phyloP scores from a whole-genome alignment of 2,888 invertebrate genomes.

The Meteorus cinctellus region DNA sequence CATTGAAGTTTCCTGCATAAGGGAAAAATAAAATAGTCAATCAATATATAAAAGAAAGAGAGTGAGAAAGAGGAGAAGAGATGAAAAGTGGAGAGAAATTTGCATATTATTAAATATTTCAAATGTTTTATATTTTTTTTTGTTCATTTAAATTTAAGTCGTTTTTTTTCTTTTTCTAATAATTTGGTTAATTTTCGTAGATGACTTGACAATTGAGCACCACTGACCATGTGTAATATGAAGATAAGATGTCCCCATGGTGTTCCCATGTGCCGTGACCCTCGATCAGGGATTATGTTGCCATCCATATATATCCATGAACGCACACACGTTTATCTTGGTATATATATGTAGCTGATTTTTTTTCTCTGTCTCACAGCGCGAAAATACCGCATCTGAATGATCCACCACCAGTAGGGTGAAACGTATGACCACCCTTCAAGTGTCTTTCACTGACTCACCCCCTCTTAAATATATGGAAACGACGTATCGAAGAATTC shows the following conservation, averaged over 20 bases:
- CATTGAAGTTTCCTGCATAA: conserved; percentile 36
- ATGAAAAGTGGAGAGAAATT: too few relatives aligned
- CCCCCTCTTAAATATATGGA: background rate
- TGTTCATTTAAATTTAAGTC: conserved; percentile 17
- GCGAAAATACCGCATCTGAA: conserved; percentile 62
- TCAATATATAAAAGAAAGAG: conserved; percentile 21
- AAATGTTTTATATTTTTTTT: background rate
- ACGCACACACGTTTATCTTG: background rate
- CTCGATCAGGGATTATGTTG: conserved; percentile 69
- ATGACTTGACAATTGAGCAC: conserved; percentile 58
- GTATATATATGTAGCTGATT: conserved; percentile 44
- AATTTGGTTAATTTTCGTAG: conserved; percentile 23
- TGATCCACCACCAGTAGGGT: conserved; percentile 47
- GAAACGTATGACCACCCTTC: conserved; percentile 42
- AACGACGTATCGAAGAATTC: background rate
- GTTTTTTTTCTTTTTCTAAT: conserved; percentile 10
- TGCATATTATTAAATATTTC: too few relatives aligned
- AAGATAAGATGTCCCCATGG: conserved; percentile 69
- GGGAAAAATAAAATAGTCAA: conserved; percentile 35
- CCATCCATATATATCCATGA: conserved; percentile 54
- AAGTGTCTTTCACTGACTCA: conserved; percentile 37
- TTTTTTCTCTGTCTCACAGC: conserved; percentile 51
- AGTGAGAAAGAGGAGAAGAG: background rate
- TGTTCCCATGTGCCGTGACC: conserved; percentile 62
- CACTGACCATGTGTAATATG: conserved; percentile 64